phyloP scores from a whole-genome alignment of 2,797 vertebrate species.

The Hybognathus amarus region DNA sequence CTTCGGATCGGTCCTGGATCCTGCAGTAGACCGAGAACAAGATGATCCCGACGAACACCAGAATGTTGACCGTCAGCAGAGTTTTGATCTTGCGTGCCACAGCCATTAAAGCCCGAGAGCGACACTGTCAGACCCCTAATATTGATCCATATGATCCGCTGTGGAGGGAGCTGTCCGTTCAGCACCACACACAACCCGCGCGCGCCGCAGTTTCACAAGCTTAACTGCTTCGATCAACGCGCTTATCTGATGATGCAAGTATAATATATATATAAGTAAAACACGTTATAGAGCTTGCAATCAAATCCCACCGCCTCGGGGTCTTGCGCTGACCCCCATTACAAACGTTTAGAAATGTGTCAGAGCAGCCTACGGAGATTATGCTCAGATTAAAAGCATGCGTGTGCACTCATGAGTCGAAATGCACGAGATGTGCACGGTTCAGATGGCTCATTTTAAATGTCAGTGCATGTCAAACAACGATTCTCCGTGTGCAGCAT shows the following conservation, averaged over 20 bases:
- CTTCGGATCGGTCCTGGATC: slow-evolving; percentile 92
- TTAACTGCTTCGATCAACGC: slow-evolving; percentile 11
- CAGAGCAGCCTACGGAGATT: slow-evolving; percentile 23
- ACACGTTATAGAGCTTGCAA: background rate
- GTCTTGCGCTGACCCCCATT: slow-evolving; percentile 39
- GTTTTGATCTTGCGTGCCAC: slow-evolving; percentile 98
- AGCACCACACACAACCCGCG: slow-evolving; percentile 75
- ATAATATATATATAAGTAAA: background rate
- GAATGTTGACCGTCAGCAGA: slow-evolving; percentile 98
- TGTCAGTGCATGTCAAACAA: slow-evolving; percentile 59
- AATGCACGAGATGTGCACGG: slow-evolving; percentile 28
- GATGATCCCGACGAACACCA: slow-evolving; percentile 96
- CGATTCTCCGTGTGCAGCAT: slow-evolving; percentile 53
- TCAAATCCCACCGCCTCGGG: slow-evolving; percentile 29
- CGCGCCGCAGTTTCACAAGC: slow-evolving; percentile 17
- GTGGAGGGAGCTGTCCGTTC: slow-evolving; percentile 73
- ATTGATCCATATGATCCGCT: slow-evolving; percentile 65
- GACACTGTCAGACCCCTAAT: slow-evolving; percentile 74
- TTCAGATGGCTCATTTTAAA: slow-evolving; percentile 50
- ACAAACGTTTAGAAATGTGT: slow-evolving; percentile 42
- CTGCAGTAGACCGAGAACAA: slow-evolving; percentile 98
- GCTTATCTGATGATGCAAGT: background rate
- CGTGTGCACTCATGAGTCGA: slow-evolving; percentile 9
- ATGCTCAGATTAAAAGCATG: slow-evolving; percentile 2
- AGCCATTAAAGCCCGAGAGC: slow-evolving; percentile 84